Base-by-base conservation (phyloP, 2,888 invertebrate genomes). In the Metopia argyrocephala region DNA sequence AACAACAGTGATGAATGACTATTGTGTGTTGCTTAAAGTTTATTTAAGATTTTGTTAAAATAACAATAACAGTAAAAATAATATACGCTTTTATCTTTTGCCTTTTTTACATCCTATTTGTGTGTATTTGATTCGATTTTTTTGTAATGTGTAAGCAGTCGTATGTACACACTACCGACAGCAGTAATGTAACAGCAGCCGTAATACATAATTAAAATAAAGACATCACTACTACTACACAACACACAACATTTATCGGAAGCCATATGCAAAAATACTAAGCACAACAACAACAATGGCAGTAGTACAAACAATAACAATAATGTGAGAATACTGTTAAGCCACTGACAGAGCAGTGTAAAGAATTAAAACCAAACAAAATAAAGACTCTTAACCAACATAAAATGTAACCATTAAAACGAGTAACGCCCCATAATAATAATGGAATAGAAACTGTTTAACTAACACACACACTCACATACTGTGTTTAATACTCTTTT, bases 221-320 rank as follows among this genome's bases (percentile, higher is more conserved):
- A 21, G 25, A 12, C 5, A 31, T 27, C n/a, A 27, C 27, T 27
- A 48, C n/a, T 6, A 48, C 56, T 28, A n/a, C 38, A 27, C 15
- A 25, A 56, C 27, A 27, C 28, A 61, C 61, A 65, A 65, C 70
- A 81, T 81, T 78, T 78, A 78, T 74, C 74, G 81, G 81, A 78
- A 81, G 81, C 81, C 81, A 81, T 81, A 81, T 81, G 81, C 78
- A 81, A 78, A 76, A 78, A 70, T 70, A 52, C 38, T 23, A 76
- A 64, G 15, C 73, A 68, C 52, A 73, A 76, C 31, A 73, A 62
- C 74, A 66, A 61, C 59, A 66, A 70, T 54, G 15, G 70, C 70
- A 46, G 15, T 50, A 57, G 12, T 31, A 64, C 7, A 45, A 28
- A 31, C 28, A 28, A 50, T 25, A 57, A 21, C 50, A 54, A 56